Base-by-base conservation (phyloP, 2,888 invertebrate species). In the Colletes collaris region DNA sequence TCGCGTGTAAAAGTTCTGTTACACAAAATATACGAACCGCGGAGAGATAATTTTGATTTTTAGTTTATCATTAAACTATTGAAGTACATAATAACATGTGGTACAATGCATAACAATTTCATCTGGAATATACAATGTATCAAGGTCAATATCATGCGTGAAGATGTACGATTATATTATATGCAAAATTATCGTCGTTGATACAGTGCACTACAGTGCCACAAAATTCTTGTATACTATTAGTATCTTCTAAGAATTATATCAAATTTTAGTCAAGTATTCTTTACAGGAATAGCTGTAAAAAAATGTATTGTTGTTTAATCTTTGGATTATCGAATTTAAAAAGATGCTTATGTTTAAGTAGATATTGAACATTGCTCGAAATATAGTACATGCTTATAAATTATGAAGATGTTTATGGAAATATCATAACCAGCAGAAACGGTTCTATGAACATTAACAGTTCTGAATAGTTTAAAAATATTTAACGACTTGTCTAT, bases 261-360 rank as follows among this genome's bases (percentile, higher is more conserved):
- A 72, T 65, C 69, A 52, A 56, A 74, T 75, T 75, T 66, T 76
- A 65, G 11, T 75, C 52, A 44, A 58, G 46, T 77, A 63, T 76
- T 67, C 70, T 80, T 55, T 75, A 80, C 70, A 81, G 44, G 55
- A 56, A 67, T 75, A 80, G 70, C 58, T 80, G 67, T 71, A 70
- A 68, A 72, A 66, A 71, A 59, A 46, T 58, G 56, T 75, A 69
- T 67, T 70, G 75, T 58, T 59, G 73, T 68, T 82, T 81, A 78
- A 82, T 82, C 82, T 82, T 82, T 78, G 77, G 82, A 82, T 79
- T 79, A 79, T 67, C 66, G 70, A 77, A 77, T 81, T 66, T 74
- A 74, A 81, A 62, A 74, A 56, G 65, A 60, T 74, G 56, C 65
- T 81, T 81, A 76, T 50, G 56, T 71, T 71, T 68, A 76, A 63